A percentile compares a stretch with the other conserved stretches of the same genome.
Evolutionary conservation across 2,888 invertebrate genomes (phyloP).

Genomic region (Trissolcus japonicus): DNA sequence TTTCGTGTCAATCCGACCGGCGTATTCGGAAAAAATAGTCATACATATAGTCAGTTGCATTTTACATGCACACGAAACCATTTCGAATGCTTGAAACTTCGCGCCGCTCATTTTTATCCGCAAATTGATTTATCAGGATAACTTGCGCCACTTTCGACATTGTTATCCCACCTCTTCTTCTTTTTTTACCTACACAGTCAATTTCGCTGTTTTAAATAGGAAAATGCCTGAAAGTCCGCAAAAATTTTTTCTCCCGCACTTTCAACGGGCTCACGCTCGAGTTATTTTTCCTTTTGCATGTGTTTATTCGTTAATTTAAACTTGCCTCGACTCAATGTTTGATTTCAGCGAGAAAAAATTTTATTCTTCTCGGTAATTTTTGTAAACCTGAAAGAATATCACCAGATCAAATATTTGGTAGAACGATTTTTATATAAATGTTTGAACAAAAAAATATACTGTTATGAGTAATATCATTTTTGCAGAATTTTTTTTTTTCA

Average conservation of each 20-base stretch:
- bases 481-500: not conserved
- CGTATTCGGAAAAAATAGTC: slow-evolving; percentile 33
- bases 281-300: slow-evolving; percentile 1
- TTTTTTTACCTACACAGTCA: not conserved
- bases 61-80: slow-evolving; percentile 46
- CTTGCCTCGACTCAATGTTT: too few species aligned
- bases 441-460: too few species aligned
- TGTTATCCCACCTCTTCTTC: not conserved
- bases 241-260: not conserved
- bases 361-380: too few species aligned
- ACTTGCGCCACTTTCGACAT: slow-evolving; percentile 2
- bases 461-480: too few species aligned
- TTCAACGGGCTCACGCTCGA: too few species aligned
- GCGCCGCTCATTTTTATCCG: slow-evolving; percentile 12
- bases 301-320: too few species aligned
- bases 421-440: too few species aligned
- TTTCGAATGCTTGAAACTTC: slow-evolving; percentile 28
- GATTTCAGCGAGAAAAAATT: too few species aligned
- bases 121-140: slow-evolving; percentile 29
- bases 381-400: too few species aligned
- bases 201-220: not conserved
- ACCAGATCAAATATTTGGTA: too few species aligned
- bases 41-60: slow-evolving; percentile 43
- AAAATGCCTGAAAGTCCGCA: too few species aligned
- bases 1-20: slow-evolving; percentile 43